phyloP scores from a whole-genome alignment of 2,797 vertebrate species.

The Pristis pectinata region DNA sequence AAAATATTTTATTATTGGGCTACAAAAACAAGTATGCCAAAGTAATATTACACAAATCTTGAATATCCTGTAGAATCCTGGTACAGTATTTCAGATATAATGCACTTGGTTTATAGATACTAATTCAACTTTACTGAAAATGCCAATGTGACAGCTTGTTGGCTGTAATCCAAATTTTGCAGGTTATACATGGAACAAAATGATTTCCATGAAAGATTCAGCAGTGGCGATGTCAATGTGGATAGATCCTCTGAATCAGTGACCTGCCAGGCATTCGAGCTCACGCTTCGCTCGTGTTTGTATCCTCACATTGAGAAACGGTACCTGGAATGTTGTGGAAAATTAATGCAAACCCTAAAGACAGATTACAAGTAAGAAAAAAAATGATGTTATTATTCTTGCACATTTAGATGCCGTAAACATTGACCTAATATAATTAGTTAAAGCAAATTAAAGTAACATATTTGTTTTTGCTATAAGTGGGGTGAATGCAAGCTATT shows the following conservation, averaged over 20 bases:
- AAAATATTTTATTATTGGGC: background rate
- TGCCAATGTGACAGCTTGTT: background rate
- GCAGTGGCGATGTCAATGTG: slow-evolving; percentile 76
- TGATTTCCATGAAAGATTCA: slow-evolving; percentile 87
- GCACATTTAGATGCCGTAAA: background rate
- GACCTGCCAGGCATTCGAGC: slow-evolving; percentile 93
- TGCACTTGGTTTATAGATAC: background rate
- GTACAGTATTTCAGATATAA: background rate
- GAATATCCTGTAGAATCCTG: background rate
- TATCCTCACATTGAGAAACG: slow-evolving; percentile 89
- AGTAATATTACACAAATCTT: background rate
- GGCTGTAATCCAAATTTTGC: background rate
- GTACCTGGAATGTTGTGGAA: slow-evolving; percentile 90
- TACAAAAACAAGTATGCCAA: background rate
- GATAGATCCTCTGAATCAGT: slow-evolving; percentile 92
- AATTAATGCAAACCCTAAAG: slow-evolving; percentile 91
- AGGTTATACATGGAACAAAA: slow-evolving; percentile 91
- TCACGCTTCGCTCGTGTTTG: slow-evolving; percentile 87
- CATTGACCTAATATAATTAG: background rate
- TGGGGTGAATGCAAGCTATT: background rate
- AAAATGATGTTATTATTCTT: slow-evolving; percentile 10
- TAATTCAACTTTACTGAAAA: background rate
- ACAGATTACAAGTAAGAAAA: slow-evolving; percentile 81
- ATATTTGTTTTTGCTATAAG: background rate
- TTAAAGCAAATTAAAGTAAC: background rate